Conservation (phyloP, 2,888 invertebrate species). For the Cephus sareptanus region DNA sequence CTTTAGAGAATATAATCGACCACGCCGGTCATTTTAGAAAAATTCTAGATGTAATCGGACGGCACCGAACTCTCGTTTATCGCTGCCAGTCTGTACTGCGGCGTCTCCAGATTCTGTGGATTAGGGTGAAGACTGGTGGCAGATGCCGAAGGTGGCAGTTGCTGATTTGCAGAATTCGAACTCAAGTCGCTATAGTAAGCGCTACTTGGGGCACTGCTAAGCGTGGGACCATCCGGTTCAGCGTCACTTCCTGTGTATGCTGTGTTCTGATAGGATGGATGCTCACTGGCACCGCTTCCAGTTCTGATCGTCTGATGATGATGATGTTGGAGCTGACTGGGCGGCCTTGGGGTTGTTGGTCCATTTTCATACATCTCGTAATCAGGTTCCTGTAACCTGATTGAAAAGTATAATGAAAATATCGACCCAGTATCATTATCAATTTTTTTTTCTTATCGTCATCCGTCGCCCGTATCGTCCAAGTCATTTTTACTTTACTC, state of each 20-base stretch:
- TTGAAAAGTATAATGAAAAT: not conserved
- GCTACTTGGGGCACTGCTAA: slow-evolving; percentile 74
- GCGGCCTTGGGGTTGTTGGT: slow-evolving; percentile 52
- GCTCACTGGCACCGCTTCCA: slow-evolving; percentile 44
- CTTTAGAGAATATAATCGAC: not conserved
- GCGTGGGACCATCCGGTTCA: slow-evolving; percentile 70
- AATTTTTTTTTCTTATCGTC: not conserved
- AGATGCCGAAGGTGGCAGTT: slow-evolving; percentile 33
- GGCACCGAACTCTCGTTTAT: slow-evolving; percentile 60
- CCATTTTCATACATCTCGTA: slow-evolving; percentile 65
- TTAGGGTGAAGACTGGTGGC: slow-evolving; percentile 37
- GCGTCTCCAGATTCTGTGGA: slow-evolving; percentile 42
- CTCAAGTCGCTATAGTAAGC: slow-evolving; percentile 79
- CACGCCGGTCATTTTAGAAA: slow-evolving; percentile 1
- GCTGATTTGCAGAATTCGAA: slow-evolving; percentile 60
- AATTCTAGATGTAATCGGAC: slow-evolving; percentile 60
- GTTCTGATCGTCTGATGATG: slow-evolving; percentile 49
- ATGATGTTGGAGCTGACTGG: slow-evolving; percentile 45
- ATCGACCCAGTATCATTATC: not conserved
- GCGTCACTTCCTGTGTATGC: slow-evolving; percentile 71
- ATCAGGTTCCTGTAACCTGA: slow-evolving; percentile 62
- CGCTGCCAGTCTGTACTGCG: slow-evolving; percentile 59
- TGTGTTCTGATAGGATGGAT: slow-evolving; percentile 78
- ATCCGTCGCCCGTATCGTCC: not conserved
- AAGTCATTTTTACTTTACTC: not conserved